Evolutionary conservation across 2,113 vertebrate species (phyloP), one percentile per base, ranked within the genome.

Genomic region (Cichladusa arquata): DNA sequence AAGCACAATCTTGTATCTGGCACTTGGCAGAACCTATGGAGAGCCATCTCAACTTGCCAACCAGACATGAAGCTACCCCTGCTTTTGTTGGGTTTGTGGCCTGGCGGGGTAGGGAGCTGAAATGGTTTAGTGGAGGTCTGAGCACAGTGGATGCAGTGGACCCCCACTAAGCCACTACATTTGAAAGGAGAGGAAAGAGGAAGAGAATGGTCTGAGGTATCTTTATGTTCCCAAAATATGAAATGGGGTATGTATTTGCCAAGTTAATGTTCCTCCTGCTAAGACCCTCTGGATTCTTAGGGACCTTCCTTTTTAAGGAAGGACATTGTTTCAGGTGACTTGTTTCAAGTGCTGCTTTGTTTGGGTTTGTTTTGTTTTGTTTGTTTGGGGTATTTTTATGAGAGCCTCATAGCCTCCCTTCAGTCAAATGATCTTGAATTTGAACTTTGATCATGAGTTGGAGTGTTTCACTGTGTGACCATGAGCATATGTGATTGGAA

Each of bases 101-200:
- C 33, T 64, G 22, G 4, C 0, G 0, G n/a, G 25, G 5, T 51
- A 20, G 22, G 28, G 44, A 84, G 29, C 54, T n/a, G 26, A 33
- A 81, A 28, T 16, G 16, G 3, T n/a, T 48, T 25, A n/a, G 13
- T 48, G 28, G 26, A 53, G 42, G 7, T 50, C 45, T 88, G 45
- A 67, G 28, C 13, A 13, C 28, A 24, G 40, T 31, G 53, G n/a
- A 28, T 71, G 25, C 34, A 40, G 33, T 22, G 24, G 22, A 48
- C 1, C 6, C 7, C 17, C 11, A 5, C 14, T 44, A 42, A 84
- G 20, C 14, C 23, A 58, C 5, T 64, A 40, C 14, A 3, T 42
- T 72, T 76, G 36, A 50, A 69, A 79, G 40, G 20, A 73, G 34
- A 36, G 9, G 10, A 40, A 31, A 44, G 53, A 57, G n/a, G 28